These are phyloP conservation scores for Sebastes aleutianus DNA, from an alignment of 2,797 vertebrate species.

Conservation along the genomic window DNA sequence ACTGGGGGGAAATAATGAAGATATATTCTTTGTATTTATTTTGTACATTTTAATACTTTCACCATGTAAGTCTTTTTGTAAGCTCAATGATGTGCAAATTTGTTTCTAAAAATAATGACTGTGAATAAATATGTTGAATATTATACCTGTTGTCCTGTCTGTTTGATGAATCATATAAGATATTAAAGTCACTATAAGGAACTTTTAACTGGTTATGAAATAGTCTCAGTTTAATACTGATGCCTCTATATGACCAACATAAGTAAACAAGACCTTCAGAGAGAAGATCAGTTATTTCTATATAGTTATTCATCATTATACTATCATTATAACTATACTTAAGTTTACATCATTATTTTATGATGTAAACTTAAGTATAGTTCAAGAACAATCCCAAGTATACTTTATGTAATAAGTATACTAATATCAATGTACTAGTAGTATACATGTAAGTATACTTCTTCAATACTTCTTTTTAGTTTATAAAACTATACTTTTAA, in stretches of 20 bases:
- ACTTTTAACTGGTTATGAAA: neutral
- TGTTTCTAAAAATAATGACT: neutral
- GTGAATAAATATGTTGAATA: neutral
- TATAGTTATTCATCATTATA: neutral
- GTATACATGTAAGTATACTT: too few relatives aligned
- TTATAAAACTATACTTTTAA: too few relatives aligned
- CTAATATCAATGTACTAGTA: too few relatives aligned
- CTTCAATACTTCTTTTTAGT: too few relatives aligned
- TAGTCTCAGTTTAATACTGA: neutral
- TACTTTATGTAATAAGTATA: too few relatives aligned
- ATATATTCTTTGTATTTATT: constrained; percentile 63
- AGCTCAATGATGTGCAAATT: constrained; percentile 22
- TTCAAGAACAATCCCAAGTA: too few relatives aligned
- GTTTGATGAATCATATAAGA: neutral
- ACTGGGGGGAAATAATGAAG: neutral
- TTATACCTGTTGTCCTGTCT: neutral
- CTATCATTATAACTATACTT: too few relatives aligned
- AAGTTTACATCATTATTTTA: too few relatives aligned
- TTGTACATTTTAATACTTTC: constrained; percentile 42
- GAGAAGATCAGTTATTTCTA: neutral
- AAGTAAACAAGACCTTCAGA: neutral
- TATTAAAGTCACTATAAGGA: neutral
- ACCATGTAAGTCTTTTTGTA: constrained; percentile 41
- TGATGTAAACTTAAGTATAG: too few relatives aligned
- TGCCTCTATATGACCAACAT: neutral